Percentiles rank a stretch among this genome's conserved stretches.
Conservation (phyloP, 1,140 invertebrate genomes). For the Coenobita brevimanus region DNA sequence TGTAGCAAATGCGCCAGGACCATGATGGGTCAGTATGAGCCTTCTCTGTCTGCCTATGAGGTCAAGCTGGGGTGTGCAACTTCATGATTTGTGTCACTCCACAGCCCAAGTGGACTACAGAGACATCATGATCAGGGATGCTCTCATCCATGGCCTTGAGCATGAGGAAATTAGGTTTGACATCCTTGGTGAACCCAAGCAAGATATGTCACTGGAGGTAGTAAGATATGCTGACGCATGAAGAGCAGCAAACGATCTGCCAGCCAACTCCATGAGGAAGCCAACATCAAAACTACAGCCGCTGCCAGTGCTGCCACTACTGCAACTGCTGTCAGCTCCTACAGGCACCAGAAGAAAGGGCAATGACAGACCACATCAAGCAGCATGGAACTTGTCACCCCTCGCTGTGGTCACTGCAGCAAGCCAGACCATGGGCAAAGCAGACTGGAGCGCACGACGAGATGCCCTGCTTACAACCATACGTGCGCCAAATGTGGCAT, state of each 20-base stretch:
- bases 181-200: not conserved
- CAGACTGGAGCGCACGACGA: no score
- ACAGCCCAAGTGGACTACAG: constrained; percentile 6
- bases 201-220: not conserved
- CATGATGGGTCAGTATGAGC: constrained; percentile 18
- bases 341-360: not conserved
- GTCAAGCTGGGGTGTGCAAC: constrained; percentile 11
- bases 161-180: not conserved
- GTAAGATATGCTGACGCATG: not conserved
- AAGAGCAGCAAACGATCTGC: not conserved
- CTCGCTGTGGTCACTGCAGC: no score
- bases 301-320: no score
- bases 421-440: no score
- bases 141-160: constrained; percentile 13
- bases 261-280: not conserved
- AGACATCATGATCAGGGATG: not conserved
- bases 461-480: not conserved
- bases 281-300: no score
- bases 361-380: not conserved
- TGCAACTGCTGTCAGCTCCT: not conserved
- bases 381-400: no score
- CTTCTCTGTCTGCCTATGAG: constrained; percentile 1
- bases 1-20: constrained; percentile 25
- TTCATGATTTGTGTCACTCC: not conserved
- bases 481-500: constrained; percentile 16